These are phyloP conservation scores for Clitarchus hookeri DNA, from an alignment of 2,888 invertebrate genomes.

Conservation along the genomic window DNA sequence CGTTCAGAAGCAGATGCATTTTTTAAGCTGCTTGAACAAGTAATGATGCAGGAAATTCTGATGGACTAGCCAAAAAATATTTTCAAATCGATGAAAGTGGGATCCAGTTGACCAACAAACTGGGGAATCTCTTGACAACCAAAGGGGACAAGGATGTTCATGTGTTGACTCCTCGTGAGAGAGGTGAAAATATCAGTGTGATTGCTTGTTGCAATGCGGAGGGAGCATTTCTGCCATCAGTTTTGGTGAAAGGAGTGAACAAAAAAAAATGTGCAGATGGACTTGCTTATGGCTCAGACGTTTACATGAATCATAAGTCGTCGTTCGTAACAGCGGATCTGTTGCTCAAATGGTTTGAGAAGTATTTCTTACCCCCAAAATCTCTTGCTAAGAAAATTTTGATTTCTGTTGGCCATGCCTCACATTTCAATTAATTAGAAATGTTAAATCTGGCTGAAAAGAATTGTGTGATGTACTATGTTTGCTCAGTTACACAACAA, in stretches of 20 bases:
- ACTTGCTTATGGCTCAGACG: constrained; percentile 35
- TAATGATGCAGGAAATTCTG: not conserved
- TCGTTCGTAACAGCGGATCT: constrained; percentile 38
- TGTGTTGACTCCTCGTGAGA: constrained; percentile 30
- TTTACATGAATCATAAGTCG: constrained; percentile 42
- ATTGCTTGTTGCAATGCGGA: constrained; percentile 40
- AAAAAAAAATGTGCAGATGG: constrained; percentile 38
- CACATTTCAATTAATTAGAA: no score
- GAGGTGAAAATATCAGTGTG: constrained; percentile 35
- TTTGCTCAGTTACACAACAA: no score
- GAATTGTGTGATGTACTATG: no score
- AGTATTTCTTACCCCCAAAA: constrained; percentile 32
- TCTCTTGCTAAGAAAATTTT: not conserved
- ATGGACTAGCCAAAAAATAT: constrained; percentile 20
- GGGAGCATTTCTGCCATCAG: constrained; percentile 39
- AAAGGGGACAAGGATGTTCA: constrained; percentile 25
- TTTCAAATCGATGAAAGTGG: constrained; percentile 21
- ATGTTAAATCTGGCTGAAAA: no score
- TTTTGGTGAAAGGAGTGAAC: constrained; percentile 41
- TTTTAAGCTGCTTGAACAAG: not conserved
- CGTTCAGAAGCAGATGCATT: constrained; percentile 10
- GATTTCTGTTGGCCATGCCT: no score
- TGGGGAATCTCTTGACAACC: not conserved
- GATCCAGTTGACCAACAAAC: constrained; percentile 21
- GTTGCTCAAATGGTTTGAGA: constrained; percentile 37